Evolutionary conservation across 2,113 vertebrate species (phyloP).

Genomic region (Marmota flaviventris): DNA sequence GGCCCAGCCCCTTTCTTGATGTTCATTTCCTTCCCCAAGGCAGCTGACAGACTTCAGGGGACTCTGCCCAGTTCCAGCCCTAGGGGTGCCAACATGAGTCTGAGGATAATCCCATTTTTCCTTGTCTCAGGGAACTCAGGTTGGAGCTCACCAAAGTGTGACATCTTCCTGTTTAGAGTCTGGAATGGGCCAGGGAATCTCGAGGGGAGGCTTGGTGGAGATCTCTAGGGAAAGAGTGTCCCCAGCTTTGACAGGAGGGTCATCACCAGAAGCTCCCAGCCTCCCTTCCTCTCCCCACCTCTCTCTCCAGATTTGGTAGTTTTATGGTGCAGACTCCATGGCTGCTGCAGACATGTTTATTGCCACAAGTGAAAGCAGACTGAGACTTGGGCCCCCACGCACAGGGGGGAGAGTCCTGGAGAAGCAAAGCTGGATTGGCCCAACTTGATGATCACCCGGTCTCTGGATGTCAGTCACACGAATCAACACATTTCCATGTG

Average conservation of each 20-base stretch:
- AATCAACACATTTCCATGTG: neutral
- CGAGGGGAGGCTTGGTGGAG: neutral
- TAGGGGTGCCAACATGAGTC: neutral
- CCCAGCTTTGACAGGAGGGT: neutral
- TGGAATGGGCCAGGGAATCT: neutral
- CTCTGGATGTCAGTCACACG: neutral
- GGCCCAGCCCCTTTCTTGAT: neutral
- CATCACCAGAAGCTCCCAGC: neutral
- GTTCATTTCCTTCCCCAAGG: neutral
- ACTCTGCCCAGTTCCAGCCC: neutral
- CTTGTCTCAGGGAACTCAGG: neutral
- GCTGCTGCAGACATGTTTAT: neutral
- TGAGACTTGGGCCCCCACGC: neutral
- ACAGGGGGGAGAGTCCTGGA: neutral
- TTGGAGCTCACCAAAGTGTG: neutral
- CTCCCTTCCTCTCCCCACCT: too few relatives aligned
- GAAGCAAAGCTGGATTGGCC: neutral
- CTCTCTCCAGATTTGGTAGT: neutral
- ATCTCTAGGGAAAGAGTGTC: neutral
- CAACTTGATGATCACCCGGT: too few relatives aligned
- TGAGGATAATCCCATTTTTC: neutral
- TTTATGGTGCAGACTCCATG: neutral
- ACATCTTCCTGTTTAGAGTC: neutral
- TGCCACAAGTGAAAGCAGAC: neutral
- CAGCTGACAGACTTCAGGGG: too few relatives aligned